Conservation (phyloP, 2,888 invertebrate species). For the Timema podura region DNA sequence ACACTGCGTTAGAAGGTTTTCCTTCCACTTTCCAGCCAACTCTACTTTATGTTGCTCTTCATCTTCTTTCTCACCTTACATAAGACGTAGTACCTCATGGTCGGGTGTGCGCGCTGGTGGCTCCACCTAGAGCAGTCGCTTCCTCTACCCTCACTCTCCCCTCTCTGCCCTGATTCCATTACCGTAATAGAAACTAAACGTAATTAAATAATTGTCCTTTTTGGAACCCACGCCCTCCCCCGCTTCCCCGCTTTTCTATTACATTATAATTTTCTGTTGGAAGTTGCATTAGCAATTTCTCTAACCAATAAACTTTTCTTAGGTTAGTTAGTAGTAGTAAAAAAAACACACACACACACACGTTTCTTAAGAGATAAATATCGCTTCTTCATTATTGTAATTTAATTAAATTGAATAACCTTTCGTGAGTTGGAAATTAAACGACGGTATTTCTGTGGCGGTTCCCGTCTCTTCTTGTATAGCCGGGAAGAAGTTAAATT, state of each 20-base stretch:
- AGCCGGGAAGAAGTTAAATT: conserved; percentile 25
- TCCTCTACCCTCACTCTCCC: conserved; percentile 10
- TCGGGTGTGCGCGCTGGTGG: not conserved
- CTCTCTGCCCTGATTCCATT: conserved; percentile 31
- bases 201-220: conserved; percentile 33
- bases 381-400: conserved; percentile 34
- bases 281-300: conserved; percentile 30
- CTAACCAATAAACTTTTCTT: conserved; percentile 31
- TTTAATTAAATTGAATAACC: conserved; percentile 32
- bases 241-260: conserved; percentile 26
- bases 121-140: not conserved
- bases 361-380: conserved; percentile 29
- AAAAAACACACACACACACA: not conserved
- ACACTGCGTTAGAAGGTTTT: too few relatives aligned
- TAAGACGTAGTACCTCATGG: too few relatives aligned
- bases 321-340: conserved; percentile 23
- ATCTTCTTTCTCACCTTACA: too few relatives aligned
- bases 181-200: conserved; percentile 33
- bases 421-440: conserved; percentile 29
- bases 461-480: conserved; percentile 25
- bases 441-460: conserved; percentile 29
- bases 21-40: too few relatives aligned
- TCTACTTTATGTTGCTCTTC: too few relatives aligned
- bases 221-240: conserved; percentile 15
- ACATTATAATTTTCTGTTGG: conserved; percentile 32